Percentiles rank a stretch among this genome's conserved stretches.
These are phyloP conservation scores for Calameuta pallipes DNA, from an alignment of 2,888 invertebrate species.

Conservation along the genomic window DNA sequence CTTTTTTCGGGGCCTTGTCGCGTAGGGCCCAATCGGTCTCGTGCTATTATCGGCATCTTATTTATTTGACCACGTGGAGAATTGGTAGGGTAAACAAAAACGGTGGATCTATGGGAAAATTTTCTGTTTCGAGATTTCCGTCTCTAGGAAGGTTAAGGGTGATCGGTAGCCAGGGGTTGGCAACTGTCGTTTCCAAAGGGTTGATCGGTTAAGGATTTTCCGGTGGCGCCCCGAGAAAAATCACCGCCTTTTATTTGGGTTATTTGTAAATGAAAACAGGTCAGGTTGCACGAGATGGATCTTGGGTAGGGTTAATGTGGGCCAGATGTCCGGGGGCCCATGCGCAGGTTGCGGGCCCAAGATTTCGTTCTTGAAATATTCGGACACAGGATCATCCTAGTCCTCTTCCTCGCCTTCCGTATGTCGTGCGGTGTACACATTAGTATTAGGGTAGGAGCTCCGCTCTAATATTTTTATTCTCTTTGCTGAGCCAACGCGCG, in stretches of 20 bases:
- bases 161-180: not conserved
- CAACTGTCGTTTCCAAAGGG: not conserved
- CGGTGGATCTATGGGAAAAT: not conserved
- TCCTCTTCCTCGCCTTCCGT: slow-evolving; percentile 29
- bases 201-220: not conserved
- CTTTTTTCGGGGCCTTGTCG: slow-evolving; percentile 21
- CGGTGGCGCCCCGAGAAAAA: slow-evolving; percentile 21
- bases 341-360: slow-evolving; percentile 33
- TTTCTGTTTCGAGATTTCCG: not conserved
- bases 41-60: not conserved
- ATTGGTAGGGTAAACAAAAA: not conserved
- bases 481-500: not conserved
- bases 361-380: not conserved
- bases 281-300: slow-evolving; percentile 15
- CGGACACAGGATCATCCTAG: not conserved
- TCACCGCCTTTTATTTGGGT: slow-evolving; percentile 28
- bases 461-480: not conserved
- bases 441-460: not conserved
- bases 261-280: slow-evolving; percentile 38
- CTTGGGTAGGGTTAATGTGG: slow-evolving; percentile 23
- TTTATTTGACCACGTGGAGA: slow-evolving; percentile 30
- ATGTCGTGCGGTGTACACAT: slow-evolving; percentile 23
- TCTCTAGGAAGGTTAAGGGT: not conserved
- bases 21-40: not conserved
- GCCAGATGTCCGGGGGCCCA: slow-evolving; percentile 34